Evolutionary conservation across 2,797 vertebrate species (phyloP).

Genomic region (Mormyrops boulengeri): DNA sequence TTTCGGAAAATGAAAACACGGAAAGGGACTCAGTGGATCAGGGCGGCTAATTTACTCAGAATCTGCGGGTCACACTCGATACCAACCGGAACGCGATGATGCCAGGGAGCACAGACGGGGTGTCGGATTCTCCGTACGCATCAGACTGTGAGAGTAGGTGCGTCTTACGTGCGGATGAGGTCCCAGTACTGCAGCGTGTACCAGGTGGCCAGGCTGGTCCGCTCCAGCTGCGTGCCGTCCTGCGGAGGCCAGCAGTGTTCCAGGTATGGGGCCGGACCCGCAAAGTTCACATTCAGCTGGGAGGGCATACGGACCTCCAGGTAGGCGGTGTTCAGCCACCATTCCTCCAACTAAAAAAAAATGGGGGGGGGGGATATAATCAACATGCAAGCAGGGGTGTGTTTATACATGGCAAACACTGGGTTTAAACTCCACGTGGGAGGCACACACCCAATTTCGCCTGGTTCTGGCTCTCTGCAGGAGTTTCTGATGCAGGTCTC

Average conservation of each 20-base stretch:
- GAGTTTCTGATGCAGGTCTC: slow-evolving; percentile 79
- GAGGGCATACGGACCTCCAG: slow-evolving; percentile 80
- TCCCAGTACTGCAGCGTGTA: slow-evolving; percentile 82
- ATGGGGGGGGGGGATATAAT: slow-evolving; percentile 19
- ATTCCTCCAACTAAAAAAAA: slow-evolving; percentile 82
- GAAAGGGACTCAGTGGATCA: not conserved
- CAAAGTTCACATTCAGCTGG: slow-evolving; percentile 84
- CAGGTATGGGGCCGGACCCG: slow-evolving; percentile 68
- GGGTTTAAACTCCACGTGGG: not conserved
- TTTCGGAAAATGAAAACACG: not conserved
- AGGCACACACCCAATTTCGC: slow-evolving; percentile 79
- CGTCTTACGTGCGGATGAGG: slow-evolving; percentile 75
- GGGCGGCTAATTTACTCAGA: not conserved
- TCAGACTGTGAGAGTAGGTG: not conserved
- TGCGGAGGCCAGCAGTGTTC: slow-evolving; percentile 84
- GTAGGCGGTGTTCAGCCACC: slow-evolving; percentile 87
- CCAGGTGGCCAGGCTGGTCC: slow-evolving; percentile 74
- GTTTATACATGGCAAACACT: not conserved
- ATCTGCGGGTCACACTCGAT: not conserved
- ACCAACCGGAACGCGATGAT: not conserved
- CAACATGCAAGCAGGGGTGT: not conserved
- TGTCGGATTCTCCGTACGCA: not conserved
- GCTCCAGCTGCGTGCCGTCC: slow-evolving; percentile 75
- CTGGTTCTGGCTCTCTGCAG: slow-evolving; percentile 75
- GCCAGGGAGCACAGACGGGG: not conserved